These are phyloP conservation scores for Nemapogon koenigi DNA, from an alignment of 2,888 invertebrate species.

Conservation along the genomic window DNA sequence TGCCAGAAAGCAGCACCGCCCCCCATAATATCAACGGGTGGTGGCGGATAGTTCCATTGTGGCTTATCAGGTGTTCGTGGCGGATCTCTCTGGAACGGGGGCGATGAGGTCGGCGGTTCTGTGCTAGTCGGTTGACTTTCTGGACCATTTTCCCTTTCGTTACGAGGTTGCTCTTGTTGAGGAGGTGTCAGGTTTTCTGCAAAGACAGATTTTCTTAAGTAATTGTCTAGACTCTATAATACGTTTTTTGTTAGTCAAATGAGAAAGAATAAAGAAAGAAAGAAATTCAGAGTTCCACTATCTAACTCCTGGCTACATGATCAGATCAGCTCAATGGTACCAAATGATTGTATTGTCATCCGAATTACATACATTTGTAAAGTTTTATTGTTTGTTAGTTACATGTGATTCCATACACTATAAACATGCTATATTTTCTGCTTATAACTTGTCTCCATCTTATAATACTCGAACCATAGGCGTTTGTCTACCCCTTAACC, in stretches of 20 bases:
- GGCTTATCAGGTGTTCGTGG: slow-evolving; percentile 55
- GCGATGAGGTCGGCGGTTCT: slow-evolving; percentile 48
- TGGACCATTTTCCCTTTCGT: slow-evolving; percentile 51
- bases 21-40: slow-evolving; percentile 77
- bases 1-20: slow-evolving; percentile 90
- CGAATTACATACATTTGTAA: too few species aligned
- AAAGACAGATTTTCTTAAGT: slow-evolving; percentile 2
- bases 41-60: slow-evolving; percentile 63
- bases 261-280: too few species aligned
- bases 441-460: too few species aligned
- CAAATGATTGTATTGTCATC: too few species aligned
- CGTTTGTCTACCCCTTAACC: too few species aligned
- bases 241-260: background rate
- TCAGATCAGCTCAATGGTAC: too few species aligned
- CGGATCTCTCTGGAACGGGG: slow-evolving; percentile 52
- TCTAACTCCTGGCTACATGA: too few species aligned
- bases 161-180: slow-evolving; percentile 39
- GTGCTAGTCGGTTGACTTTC: slow-evolving; percentile 56
- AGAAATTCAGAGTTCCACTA: too few species aligned
- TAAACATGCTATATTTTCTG: too few species aligned
- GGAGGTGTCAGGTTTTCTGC: slow-evolving; percentile 45
- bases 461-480: too few species aligned
- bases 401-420: too few species aligned
- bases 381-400: too few species aligned
- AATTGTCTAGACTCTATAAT: background rate